Evolutionary conservation across 2,888 invertebrate genomes (phyloP).

Genomic region (Linnaemya tessellans): DNA sequence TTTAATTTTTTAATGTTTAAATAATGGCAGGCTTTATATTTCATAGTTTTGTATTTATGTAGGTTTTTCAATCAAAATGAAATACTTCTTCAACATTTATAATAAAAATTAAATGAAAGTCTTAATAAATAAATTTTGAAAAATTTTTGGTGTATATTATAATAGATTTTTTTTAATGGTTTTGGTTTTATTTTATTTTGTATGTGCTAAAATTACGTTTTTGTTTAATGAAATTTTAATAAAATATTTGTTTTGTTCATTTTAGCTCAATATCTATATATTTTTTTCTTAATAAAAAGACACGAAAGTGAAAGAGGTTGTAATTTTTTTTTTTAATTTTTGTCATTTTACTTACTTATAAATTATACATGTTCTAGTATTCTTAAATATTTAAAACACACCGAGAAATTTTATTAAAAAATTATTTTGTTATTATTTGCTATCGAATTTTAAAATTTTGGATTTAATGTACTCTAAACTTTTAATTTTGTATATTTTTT

Average conservation of each 20-base stretch:
- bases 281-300: constrained; percentile 80
- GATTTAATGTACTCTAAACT: constrained; percentile 76
- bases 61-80: constrained; percentile 35
- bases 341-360: constrained; percentile 71
- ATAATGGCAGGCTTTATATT: constrained; percentile 81
- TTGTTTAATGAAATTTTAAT: constrained; percentile 63
- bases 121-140: constrained; percentile 26
- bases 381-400: constrained; percentile 71
- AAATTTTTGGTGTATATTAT: constrained; percentile 58
- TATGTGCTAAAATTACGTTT: constrained; percentile 63
- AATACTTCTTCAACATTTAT: constrained; percentile 55
- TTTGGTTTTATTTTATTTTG: neutral
- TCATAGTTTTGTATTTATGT: constrained; percentile 79
- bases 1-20: constrained; percentile 56
- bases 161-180: constrained; percentile 10
- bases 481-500: constrained; percentile 71
- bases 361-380: constrained; percentile 68
- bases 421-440: constrained; percentile 73
- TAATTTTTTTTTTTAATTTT: constrained; percentile 68
- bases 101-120: constrained; percentile 10
- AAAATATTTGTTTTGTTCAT: constrained; percentile 56
- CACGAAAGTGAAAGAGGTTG: constrained; percentile 83
- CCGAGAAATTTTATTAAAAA: constrained; percentile 70
- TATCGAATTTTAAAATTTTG: constrained; percentile 79
- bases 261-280: constrained; percentile 71